phyloP scores from a whole-genome alignment of 2,113 vertebrate species.

The Siniperca chuatsi region DNA sequence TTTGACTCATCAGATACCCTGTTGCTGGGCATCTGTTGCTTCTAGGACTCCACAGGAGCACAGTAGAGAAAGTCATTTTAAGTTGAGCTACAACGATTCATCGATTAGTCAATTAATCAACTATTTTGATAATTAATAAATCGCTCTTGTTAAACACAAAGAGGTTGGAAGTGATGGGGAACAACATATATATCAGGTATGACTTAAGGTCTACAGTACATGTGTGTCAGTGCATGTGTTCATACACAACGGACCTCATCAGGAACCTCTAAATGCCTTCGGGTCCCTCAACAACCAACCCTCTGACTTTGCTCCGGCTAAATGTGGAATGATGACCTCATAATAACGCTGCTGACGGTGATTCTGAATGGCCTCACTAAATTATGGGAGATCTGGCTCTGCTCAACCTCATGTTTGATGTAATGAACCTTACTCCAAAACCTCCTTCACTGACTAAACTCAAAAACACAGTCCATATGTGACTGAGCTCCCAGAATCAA shows the following conservation, averaged over 20 bases:
- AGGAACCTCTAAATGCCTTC: not conserved
- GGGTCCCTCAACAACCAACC: conserved; percentile 12
- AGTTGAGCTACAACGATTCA: not conserved
- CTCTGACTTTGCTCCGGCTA: conserved; percentile 36
- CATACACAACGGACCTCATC: not conserved
- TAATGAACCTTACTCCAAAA: conserved; percentile 30
- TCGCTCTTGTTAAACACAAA: not conserved
- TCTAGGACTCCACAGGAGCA: not conserved
- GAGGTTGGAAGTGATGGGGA: not conserved
- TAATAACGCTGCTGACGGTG: conserved; percentile 34
- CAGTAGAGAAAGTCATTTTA: not conserved
- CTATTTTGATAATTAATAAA: not conserved
- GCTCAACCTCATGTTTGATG: conserved; percentile 42
- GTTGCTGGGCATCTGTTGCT: not conserved
- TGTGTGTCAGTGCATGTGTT: not conserved
- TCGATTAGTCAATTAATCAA: not conserved
- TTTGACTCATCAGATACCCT: not conserved
- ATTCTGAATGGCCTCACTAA: conserved; percentile 37
- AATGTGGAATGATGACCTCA: conserved; percentile 62
- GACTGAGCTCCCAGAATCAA: conserved; percentile 19
- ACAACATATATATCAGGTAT: not conserved
- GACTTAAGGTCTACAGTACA: not conserved
- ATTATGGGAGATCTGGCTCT: conserved; percentile 52
- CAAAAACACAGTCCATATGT: conserved; percentile 43
- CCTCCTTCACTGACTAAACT: conserved; percentile 25